Base-by-base conservation (phyloP, 1,140 invertebrate species). In the Leucophenga varia region DNA sequence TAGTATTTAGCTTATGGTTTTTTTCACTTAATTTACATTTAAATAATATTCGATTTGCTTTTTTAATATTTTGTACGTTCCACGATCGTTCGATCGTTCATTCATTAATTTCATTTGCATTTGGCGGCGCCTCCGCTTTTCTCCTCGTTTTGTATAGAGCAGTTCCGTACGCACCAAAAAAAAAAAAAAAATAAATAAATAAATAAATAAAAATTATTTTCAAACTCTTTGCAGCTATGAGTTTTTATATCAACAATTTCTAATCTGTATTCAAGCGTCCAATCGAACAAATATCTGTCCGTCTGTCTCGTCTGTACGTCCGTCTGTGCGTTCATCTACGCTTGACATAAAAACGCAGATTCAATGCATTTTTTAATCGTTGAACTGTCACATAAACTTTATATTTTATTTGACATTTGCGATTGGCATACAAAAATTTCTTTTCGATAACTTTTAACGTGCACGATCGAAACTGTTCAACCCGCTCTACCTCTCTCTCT, bases 321-420 rank as follows among this genome's bases (percentile, higher is more conserved):
- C n/a, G n/a, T n/a, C n/a, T n/a, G n/a, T n/a, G n/a, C n/a, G n/a
- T n/a, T 10, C 22, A 10, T 25, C 22, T 25, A 25, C 22, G 10
- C 10, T 49, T 51, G 61, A 55, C 59, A 58, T 50, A 45, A 55
- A 56, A 53, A 52, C 45, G 61, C 55, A 59, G 63, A 52, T 51
- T 63, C 54, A 53, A 67, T 61, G 64, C 54, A 49, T 40, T 49
- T 47, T 59, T 61, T 69, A 65, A 69, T 64, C 64, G 65, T 51
- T 52, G 52, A 61, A 70, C 65, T 69, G 64, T 70, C 64, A 55
- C 65, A 69, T 69, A 69, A 69, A 69, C 61, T 58, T 47, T 36
- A 38, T 56, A 59, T 65, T 69, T 69, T 69, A 69, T 69, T 69
- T 61, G 64, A 69, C 65, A 69, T 59, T 42, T 61, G 52, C 45